Evolutionary conservation across 2,888 invertebrate genomes (phyloP).

Genomic region (Tachina lurida): DNA sequence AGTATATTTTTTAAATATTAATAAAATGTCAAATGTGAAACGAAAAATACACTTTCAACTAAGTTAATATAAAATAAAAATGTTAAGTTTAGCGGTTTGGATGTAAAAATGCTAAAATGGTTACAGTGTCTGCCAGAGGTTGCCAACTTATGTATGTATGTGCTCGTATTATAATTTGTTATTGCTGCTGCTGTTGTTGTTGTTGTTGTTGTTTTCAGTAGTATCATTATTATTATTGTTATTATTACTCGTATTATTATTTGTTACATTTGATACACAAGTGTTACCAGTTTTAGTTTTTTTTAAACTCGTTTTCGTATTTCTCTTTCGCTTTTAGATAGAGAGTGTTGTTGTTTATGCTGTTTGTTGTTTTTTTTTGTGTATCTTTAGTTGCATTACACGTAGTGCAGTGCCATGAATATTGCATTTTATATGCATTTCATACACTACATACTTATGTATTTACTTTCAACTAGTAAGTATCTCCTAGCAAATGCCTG

Average conservation of each 20-base stretch:
- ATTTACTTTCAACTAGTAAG: not conserved
- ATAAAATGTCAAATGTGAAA: no score
- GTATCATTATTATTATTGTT: not conserved
- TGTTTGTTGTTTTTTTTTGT: not conserved
- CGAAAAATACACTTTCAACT: no score
- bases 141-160: not conserved
- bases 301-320: not conserved
- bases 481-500: not conserved
- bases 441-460: slow-evolving; percentile 15
- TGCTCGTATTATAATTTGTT: not conserved
- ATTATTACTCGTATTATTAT: slow-evolving; percentile 17
- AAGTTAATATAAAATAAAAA: no score
- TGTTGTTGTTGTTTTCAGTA: not conserved
- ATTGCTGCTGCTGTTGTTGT: not conserved
- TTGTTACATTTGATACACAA: slow-evolving; percentile 34
- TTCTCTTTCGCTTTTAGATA: not conserved
- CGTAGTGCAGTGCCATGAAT: slow-evolving; percentile 21
- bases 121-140: no score
- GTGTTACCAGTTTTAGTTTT: slow-evolving; percentile 17
- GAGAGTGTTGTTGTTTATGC: not conserved
- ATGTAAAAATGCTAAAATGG: no score
- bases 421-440: slow-evolving; percentile 52
- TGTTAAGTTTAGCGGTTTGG: no score
- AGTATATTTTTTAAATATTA: no score
- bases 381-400: not conserved